A percentile compares a stretch with the other conserved stretches of the same genome.
Conservation (phyloP, 2,113 vertebrate species). For the Pelusios castaneus region DNA sequence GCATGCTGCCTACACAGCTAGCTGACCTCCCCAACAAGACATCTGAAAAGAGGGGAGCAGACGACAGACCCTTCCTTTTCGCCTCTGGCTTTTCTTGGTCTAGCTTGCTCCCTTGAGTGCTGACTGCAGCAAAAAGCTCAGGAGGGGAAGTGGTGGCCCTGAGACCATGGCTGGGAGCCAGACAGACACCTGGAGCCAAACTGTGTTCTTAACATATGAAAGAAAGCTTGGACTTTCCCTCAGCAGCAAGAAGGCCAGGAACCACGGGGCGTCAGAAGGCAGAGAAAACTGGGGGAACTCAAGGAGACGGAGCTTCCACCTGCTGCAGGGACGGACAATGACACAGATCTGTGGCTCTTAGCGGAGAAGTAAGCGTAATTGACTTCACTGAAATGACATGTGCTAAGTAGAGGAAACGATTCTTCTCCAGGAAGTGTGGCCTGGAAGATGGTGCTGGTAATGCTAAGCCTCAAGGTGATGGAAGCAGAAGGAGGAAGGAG, state of each 20-base stretch:
- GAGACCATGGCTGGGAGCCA: neutral
- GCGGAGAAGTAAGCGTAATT: neutral
- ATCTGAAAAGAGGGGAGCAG: neutral
- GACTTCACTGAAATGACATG: neutral
- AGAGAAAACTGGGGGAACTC: neutral
- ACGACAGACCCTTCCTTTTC: neutral
- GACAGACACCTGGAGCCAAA: neutral
- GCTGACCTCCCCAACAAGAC: neutral
- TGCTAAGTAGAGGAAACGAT: accelerated
- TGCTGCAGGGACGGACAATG: no score
- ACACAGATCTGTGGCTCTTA: neutral
- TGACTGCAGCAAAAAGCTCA: neutral
- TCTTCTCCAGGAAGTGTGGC: neutral
- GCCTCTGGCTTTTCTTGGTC: neutral
- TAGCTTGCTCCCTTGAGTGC: neutral
- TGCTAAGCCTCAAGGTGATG: accelerated
- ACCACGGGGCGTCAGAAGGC: neutral
- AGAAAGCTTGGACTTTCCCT: neutral
- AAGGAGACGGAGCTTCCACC: no score
- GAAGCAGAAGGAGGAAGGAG: neutral
- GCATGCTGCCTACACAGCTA: neutral
- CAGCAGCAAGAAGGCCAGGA: neutral
- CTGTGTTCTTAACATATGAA: neutral
- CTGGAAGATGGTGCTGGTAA: neutral
- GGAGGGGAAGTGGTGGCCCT: neutral